Evolutionary conservation across 2,888 invertebrate genomes (phyloP).

Genomic region (Synanthedon formicaeformis): DNA sequence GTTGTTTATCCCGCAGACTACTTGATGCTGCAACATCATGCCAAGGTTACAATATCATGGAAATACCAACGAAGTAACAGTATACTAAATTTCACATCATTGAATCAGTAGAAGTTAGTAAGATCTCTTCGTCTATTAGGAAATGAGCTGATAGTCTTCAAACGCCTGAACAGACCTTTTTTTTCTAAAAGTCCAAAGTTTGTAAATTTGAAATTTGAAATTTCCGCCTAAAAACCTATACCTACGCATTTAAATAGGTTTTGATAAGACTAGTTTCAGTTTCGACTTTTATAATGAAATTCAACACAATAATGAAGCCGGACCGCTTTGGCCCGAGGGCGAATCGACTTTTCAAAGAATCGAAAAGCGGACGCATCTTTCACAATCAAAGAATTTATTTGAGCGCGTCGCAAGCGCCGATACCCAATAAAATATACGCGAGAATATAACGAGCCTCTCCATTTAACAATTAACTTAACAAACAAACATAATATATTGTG

Average conservation of each 20-base stretch:
- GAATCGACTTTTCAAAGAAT: constrained; percentile 22
- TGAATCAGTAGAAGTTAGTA: no score
- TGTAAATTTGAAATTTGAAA: no score
- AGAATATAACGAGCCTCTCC: constrained; percentile 58
- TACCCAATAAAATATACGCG: constrained; percentile 55
- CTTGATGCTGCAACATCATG: no score
- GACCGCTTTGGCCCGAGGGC: constrained; percentile 16
- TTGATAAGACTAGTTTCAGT: background rate
- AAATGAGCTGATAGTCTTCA: no score
- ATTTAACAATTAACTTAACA: constrained; percentile 71
- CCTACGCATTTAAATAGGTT: background rate
- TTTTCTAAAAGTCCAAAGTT: no score
- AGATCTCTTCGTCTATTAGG: no score
- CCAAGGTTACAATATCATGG: no score
- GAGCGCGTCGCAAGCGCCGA: constrained; percentile 30
- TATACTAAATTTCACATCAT: no score
- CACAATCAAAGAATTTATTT: constrained; percentile 60
- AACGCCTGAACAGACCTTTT: no score
- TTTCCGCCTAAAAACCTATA: no score
- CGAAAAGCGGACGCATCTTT: constrained; percentile 51
- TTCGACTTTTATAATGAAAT: constrained; percentile 22
- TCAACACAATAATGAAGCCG: constrained; percentile 27
- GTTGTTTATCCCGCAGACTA: no score
- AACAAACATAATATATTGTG: constrained; percentile 70
- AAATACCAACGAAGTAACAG: no score